phyloP scores from a whole-genome alignment of 2,797 vertebrate genomes.

The Sebastes minor region DNA sequence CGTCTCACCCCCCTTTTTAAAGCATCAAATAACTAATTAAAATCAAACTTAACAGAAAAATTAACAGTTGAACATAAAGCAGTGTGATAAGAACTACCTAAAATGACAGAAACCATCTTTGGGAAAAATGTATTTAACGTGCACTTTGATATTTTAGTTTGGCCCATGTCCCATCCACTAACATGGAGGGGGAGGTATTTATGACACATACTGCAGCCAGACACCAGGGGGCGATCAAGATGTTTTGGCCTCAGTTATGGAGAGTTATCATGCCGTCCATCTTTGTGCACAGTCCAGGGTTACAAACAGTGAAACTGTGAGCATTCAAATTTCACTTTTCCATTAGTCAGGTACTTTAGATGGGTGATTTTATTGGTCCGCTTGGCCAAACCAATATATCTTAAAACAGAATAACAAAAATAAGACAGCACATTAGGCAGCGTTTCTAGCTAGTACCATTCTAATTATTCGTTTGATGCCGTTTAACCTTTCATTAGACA shows the following conservation, averaged over 20 bases:
- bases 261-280: too few relatives aligned
- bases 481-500: neutral
- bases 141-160: neutral
- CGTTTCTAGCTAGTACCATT: neutral
- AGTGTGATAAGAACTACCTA: neutral
- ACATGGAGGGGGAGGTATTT: neutral
- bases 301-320: neutral
- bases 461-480: neutral
- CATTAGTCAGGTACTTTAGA: neutral
- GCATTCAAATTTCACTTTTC: neutral
- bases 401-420: neutral
- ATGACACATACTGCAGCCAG: too few relatives aligned
- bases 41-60: neutral
- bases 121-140: neutral
- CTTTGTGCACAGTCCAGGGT: too few relatives aligned
- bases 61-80: neutral
- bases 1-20: neutral
- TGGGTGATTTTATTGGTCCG: neutral
- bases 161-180: neutral
- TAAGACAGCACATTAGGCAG: neutral
- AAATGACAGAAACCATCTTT: neutral
- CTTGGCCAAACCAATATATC: neutral
- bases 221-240: too few relatives aligned
- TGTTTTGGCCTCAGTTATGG: too few relatives aligned
- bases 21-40: neutral